Base-by-base conservation (phyloP, 2,888 invertebrate species). In the Diloba caeruleocephala region DNA sequence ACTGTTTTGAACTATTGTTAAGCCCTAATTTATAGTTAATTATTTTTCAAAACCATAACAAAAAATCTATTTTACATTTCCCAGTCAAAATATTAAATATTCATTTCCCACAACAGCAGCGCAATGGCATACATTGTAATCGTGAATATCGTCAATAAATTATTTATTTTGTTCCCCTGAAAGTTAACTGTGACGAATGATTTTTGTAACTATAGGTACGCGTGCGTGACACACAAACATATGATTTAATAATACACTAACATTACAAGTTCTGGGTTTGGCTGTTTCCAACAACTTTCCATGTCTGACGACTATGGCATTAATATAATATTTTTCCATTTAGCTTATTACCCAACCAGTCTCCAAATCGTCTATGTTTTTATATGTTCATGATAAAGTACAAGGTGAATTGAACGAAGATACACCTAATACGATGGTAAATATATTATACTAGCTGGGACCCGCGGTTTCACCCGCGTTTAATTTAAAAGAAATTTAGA, bases 221-320 rank as follows among this genome's bases (percentile, higher is more conserved):
- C 52, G 76, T 78, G 77, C 78, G 84, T 84, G 84, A 68, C 76
- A 71, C 64, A 70, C 66, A 68, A 75, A 76, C 81, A 76, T 81
- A 76, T 76, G 74, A 74, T 76, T 78, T 78, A 80, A 78, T 80
- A 79, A 75, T 77, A 76, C 59, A 68, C 52, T 51, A 66, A 68
- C 67, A 72, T 71, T 67, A 74, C 64, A 46, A 70, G 52, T 65
- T 68, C 28, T 65, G 61, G 67, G 51, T 69, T 66, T 39, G 64
- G 57, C 57, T 55, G 17, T 55, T 59, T 59, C 51, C 49, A 51
- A 52, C 49, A 56, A 71, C 63, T 68, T 72, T 59, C 53, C 53
- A 53, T 64, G 62, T 43, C 62, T 58, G 65, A 59, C 57, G 60
- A 69, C 59, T 39, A 5, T 41, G 33, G 46, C 51, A 59, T 69